A percentile compares a stretch with the other conserved stretches of the same genome.
phyloP scores from a whole-genome alignment of 2,797 vertebrate species.

The Anisognathus igniventris region DNA sequence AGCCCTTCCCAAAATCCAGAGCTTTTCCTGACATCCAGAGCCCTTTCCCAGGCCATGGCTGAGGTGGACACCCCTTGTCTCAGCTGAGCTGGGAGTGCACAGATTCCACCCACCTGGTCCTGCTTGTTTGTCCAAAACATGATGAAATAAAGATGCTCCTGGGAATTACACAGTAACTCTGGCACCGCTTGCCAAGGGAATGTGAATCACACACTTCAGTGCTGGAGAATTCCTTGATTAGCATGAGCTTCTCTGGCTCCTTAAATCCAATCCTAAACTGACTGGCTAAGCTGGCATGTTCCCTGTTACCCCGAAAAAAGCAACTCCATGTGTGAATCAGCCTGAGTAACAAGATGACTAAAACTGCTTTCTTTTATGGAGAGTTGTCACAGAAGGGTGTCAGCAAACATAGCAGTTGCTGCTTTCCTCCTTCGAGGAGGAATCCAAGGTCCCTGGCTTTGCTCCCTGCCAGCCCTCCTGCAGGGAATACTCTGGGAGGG shows the following conservation, averaged over 20 bases:
- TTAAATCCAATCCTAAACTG: not conserved
- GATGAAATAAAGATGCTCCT: not conserved
- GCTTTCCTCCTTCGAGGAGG: not conserved
- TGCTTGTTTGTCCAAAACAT: not conserved
- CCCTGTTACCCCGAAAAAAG: conserved; percentile 16
- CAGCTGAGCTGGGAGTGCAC: not conserved
- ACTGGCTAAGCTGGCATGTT: not conserved
- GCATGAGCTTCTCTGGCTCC: not conserved
- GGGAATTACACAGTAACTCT: not conserved
- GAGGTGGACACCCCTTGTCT: not conserved
- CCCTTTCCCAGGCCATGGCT: not conserved
- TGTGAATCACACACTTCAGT: conserved; percentile 4
- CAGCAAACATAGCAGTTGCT: conserved; percentile 50
- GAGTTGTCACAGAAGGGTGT: conserved; percentile 39
- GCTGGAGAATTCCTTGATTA: conserved; percentile 18
- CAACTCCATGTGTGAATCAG: conserved; percentile 48
- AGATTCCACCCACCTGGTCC: not conserved
- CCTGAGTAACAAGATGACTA: conserved; percentile 61
- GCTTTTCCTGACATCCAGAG: not conserved
- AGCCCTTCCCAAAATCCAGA: not conserved
- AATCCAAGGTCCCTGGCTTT: not conserved
- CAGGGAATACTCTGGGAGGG: not conserved
- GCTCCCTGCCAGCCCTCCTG: not conserved
- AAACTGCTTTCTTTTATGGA: conserved; percentile 35
- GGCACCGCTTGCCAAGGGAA: conserved; percentile 10